phyloP scores from a whole-genome alignment of 2,888 invertebrate genomes.

The Beris chalybata region DNA sequence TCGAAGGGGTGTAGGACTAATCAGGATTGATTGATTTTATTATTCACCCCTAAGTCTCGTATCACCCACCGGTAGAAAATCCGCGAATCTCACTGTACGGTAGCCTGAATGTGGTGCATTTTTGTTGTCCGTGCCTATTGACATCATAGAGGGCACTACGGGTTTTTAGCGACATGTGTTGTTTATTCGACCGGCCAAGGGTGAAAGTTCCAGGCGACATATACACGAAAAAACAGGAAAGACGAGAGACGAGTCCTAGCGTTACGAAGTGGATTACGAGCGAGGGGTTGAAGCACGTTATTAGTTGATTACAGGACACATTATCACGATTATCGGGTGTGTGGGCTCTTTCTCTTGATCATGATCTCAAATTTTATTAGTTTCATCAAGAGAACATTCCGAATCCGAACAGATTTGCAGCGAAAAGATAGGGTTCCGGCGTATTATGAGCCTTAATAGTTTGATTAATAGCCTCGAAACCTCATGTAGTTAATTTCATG shows the following conservation, averaged over 20 bases:
- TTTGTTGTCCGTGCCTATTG: conserved; percentile 33
- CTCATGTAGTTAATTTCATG: conserved; percentile 29
- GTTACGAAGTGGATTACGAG: conserved; percentile 22
- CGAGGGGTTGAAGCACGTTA: conserved; percentile 48
- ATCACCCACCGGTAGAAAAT: conserved; percentile 22
- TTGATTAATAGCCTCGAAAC: conserved; percentile 54
- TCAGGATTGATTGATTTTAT: conserved; percentile 44
- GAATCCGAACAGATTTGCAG: conserved; percentile 30
- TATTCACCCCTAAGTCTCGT: conserved; percentile 24
- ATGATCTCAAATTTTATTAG: conserved; percentile 38
- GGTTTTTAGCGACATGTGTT: conserved; percentile 43
- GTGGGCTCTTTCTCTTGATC: conserved; percentile 37
- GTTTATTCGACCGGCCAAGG: conserved; percentile 42
- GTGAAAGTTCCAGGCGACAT: conserved; percentile 32
- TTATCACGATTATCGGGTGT: conserved; percentile 58
- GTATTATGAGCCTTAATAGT: conserved; percentile 50
- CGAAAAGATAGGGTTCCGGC: conserved; percentile 32
- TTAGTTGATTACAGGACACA: conserved; percentile 59
- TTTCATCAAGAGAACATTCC: conserved; percentile 10
- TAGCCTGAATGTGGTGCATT: conserved; percentile 30
- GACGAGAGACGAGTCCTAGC: conserved; percentile 30
- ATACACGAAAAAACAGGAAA: conserved; percentile 26
- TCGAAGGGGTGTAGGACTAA: conserved; percentile 36
- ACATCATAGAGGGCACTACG: conserved; percentile 25
- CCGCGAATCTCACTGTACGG: conserved; percentile 17